Percentiles rank a stretch among this genome's conserved stretches.
Evolutionary conservation across 2,888 invertebrate genomes (phyloP).

Genomic region (Nomada fucata): DNA sequence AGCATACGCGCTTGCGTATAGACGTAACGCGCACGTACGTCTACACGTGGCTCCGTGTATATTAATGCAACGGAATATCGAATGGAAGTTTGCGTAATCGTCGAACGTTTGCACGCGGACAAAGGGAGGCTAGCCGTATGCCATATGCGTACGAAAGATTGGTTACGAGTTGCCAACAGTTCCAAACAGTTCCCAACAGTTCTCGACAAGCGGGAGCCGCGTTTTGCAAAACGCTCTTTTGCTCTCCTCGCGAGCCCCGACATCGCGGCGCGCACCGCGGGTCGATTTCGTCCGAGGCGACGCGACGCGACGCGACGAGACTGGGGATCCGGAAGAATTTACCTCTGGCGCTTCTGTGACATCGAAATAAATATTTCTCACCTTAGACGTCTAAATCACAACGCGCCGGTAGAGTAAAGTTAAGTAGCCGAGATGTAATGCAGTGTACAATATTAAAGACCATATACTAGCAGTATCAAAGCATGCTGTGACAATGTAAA

Average conservation of each 20-base stretch:
- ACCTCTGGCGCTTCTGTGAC: conserved; percentile 8
- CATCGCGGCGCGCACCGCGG: no score
- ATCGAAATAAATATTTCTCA: conserved; percentile 33
- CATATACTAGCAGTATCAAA: conserved; percentile 75
- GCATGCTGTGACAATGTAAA: conserved; percentile 81
- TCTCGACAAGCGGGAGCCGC: conserved; percentile 1
- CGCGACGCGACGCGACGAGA: neutral
- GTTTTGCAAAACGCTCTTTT: neutral
- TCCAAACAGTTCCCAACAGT: neutral
- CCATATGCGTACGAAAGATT: conserved; percentile 21
- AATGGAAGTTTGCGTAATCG: conserved; percentile 12
- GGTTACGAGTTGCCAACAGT: conserved; percentile 4
- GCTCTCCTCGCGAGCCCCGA: neutral
- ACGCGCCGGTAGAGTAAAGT: conserved; percentile 74
- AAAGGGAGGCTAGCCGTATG: conserved; percentile 28
- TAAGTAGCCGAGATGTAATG: conserved; percentile 57
- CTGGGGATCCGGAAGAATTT: neutral
- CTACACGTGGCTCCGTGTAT: conserved; percentile 1
- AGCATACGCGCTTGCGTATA: neutral
- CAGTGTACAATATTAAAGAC: conserved; percentile 69
- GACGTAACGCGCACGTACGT: neutral
- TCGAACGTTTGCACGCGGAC: conserved; percentile 39
- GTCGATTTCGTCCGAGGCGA: no score
- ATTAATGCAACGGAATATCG: conserved; percentile 17
- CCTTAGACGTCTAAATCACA: conserved; percentile 50